Percentiles rank a stretch among this genome's conserved stretches.
phyloP scores from a whole-genome alignment of 2,888 invertebrate genomes.

The Hirtodrosophila cameraria region DNA sequence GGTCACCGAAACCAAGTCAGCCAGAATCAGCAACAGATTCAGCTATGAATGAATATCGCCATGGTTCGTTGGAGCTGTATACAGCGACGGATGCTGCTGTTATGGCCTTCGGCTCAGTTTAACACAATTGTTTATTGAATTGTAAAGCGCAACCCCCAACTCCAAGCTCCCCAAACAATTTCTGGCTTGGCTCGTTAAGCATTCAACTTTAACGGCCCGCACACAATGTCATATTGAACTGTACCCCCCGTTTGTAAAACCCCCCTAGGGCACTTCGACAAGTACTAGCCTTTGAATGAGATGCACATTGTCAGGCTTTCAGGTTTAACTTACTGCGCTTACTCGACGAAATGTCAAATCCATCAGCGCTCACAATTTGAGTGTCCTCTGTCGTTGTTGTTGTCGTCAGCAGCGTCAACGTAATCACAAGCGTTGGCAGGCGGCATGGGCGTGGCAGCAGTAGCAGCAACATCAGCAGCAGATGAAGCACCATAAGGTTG shows the following conservation, averaged over 20 bases:
- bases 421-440: constrained; percentile 49
- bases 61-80: constrained; percentile 46
- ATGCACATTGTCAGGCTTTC: constrained; percentile 77
- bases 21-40: no score
- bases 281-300: constrained; percentile 63
- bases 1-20: no score
- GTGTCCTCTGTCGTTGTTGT: constrained; percentile 80
- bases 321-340: constrained; percentile 74
- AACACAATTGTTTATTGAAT: constrained; percentile 80
- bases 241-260: constrained; percentile 2
- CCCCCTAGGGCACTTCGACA: constrained; percentile 1
- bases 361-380: constrained; percentile 83
- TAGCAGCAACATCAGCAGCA: constrained; percentile 22
- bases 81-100: constrained; percentile 39
- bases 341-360: constrained; percentile 83
- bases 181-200: constrained; percentile 71
- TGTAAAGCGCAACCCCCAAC: constrained; percentile 58
- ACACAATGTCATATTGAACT: constrained; percentile 59
- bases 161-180: constrained; percentile 48
- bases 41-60: constrained; percentile 53
- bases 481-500: constrained; percentile 67
- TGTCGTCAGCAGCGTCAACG: constrained; percentile 49
- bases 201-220: constrained; percentile 73
- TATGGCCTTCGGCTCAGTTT: constrained; percentile 66
- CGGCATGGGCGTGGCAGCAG: constrained; percentile 37